Evolutionary conservation across 2,888 invertebrate genomes (phyloP).

Genomic region (Listrodromus nycthemerus): DNA sequence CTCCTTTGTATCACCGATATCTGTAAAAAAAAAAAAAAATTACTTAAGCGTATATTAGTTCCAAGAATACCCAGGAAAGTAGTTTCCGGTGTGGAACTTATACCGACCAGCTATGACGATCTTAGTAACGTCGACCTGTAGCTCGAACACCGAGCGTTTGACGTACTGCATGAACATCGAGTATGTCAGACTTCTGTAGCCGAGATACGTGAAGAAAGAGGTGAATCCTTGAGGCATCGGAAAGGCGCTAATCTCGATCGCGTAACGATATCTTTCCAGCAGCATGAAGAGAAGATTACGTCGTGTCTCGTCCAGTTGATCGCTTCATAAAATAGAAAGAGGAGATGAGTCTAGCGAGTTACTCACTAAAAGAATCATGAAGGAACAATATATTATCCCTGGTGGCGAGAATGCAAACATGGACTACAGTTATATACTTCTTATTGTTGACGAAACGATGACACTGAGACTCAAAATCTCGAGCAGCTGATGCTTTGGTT

Average conservation of each 20-base stretch:
- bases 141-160: conserved; percentile 92
- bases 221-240: conserved; percentile 94
- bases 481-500: too few relatives aligned
- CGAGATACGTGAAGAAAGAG: conserved; percentile 95
- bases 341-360: neutral
- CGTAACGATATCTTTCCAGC: conserved; percentile 92
- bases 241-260: conserved; percentile 92
- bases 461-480: too few relatives aligned
- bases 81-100: conserved; percentile 62
- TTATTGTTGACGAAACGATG: too few relatives aligned
- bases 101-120: conserved; percentile 90
- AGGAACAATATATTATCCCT: neutral
- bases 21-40: conserved; percentile 67
- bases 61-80: too few relatives aligned
- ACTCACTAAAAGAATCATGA: neutral
- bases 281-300: conserved; percentile 91
- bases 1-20: conserved; percentile 85
- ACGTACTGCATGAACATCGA: conserved; percentile 94
- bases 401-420: neutral
- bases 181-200: conserved; percentile 91
- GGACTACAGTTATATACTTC: too few relatives aligned
- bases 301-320: conserved; percentile 90
- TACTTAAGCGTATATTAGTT: conserved; percentile 28
- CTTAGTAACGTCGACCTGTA: conserved; percentile 95
- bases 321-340: conserved; percentile 85